Evolutionary conservation across 2,113 vertebrate species (phyloP).

Genomic region (Heliornis fulica): DNA sequence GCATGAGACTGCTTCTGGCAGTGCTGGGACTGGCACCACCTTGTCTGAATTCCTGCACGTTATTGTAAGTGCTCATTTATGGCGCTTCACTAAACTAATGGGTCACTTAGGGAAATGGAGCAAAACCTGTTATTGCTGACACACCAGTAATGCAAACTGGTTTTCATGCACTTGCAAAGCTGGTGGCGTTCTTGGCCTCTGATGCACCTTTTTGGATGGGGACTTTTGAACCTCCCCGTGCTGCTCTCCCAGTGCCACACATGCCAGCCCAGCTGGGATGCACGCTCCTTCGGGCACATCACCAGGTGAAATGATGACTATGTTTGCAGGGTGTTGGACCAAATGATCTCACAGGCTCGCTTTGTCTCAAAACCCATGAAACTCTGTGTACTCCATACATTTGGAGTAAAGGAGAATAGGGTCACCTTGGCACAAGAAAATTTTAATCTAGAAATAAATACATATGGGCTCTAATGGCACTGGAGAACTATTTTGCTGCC

Average conservation of each 20-base stretch:
- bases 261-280: background rate
- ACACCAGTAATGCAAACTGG: background rate
- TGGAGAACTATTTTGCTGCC: background rate
- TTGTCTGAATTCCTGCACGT: rapidly evolving
- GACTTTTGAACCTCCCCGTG: background rate
- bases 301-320: background rate
- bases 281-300: background rate
- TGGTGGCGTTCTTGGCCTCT: background rate
- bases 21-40: background rate
- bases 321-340: background rate
- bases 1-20: background rate
- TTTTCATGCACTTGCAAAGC: background rate
- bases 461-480: background rate
- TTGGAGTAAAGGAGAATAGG: background rate
- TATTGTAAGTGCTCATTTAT: background rate
- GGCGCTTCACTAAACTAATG: background rate
- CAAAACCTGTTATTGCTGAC: background rate
- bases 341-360: conserved; percentile 9
- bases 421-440: background rate
- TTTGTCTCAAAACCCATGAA: background rate
- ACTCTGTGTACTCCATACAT: background rate
- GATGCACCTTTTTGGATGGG: background rate
- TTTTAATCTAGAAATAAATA: background rate
- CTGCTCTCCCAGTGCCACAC: background rate
- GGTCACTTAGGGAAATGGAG: background rate